These are phyloP conservation scores for Ormyrus rosae DNA, from an alignment of 2,888 invertebrate species.

Conservation along the genomic window DNA sequence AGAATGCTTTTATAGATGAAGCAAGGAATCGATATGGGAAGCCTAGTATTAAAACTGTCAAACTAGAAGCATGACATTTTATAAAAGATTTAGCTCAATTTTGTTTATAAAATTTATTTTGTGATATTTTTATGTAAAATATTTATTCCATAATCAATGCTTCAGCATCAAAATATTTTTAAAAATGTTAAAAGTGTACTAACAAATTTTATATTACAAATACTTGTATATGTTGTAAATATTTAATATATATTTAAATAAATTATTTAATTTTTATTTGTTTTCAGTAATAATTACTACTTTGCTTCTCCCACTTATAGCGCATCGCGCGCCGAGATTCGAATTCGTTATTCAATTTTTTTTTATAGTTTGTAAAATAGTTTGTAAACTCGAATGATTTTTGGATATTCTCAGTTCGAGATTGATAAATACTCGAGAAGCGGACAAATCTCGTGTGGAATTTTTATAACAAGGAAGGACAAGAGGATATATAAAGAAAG, in stretches of 20 bases:
- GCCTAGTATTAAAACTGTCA: slow-evolving; percentile 82
- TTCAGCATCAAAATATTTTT: slow-evolving; percentile 24
- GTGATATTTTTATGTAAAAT: slow-evolving; percentile 33
- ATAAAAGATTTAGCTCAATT: slow-evolving; percentile 9
- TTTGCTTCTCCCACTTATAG: too few relatives aligned
- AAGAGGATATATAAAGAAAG: too few relatives aligned
- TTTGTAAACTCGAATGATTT: too few relatives aligned
- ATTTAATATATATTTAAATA: slow-evolving; percentile 21
- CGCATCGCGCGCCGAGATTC: too few relatives aligned
- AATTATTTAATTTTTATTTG: neutral
- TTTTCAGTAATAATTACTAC: neutral
- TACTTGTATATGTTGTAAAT: slow-evolving; percentile 42
- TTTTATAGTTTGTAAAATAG: too few relatives aligned
- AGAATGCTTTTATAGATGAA: slow-evolving; percentile 92
- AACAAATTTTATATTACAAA: slow-evolving; percentile 4
- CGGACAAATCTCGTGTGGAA: too few relatives aligned
- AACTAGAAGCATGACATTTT: slow-evolving; percentile 74
- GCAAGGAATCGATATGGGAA: slow-evolving; percentile 87
- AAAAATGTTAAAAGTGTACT: too few relatives aligned
- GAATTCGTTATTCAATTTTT: too few relatives aligned
- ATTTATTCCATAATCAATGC: slow-evolving; percentile 27
- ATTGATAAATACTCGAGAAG: too few relatives aligned
- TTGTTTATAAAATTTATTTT: slow-evolving; percentile 40
- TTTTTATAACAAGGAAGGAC: too few relatives aligned
- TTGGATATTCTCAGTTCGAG: too few relatives aligned